These are phyloP conservation scores for Microcebus jonahi DNA, from an alignment of 2,113 vertebrate genomes.

Conservation along the genomic window DNA sequence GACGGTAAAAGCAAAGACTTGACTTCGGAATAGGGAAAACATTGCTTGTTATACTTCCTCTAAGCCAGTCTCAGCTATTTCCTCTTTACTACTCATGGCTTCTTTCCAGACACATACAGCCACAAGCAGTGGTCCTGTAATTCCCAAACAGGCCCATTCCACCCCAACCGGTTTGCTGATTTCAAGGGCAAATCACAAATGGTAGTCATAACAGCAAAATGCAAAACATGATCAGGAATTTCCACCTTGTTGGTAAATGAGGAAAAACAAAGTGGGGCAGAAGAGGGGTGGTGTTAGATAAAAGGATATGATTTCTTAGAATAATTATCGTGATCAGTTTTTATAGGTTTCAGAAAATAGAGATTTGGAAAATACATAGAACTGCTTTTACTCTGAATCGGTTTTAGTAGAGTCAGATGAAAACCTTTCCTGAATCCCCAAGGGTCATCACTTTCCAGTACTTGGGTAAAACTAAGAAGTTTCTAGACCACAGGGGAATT, in stretches of 20 bases:
- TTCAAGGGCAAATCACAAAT: constrained; percentile 15
- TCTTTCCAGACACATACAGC: constrained; percentile 73
- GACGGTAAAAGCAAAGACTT: constrained; percentile 84
- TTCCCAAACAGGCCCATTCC: not conserved
- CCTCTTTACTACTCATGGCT: constrained; percentile 78
- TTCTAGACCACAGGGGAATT: constrained; percentile 2
- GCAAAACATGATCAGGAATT: too few species aligned
- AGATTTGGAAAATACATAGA: constrained; percentile 17
- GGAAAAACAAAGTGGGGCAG: not conserved
- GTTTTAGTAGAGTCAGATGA: not conserved
- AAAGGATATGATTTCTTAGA: not conserved
- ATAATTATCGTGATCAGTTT: not conserved
- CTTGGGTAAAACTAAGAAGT: not conserved
- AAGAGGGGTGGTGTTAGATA: not conserved
- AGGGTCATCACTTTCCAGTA: not conserved
- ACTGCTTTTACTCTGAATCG: not conserved
- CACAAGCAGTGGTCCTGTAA: constrained; percentile 17
- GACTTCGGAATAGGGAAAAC: constrained; percentile 82
- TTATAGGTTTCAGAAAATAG: constrained; percentile 32
- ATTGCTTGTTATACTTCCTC: constrained; percentile 82
- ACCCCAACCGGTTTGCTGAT: not conserved
- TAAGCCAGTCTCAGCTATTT: constrained; percentile 83
- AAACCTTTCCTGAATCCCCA: not conserved
- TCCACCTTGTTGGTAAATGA: not conserved
- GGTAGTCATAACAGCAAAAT: not conserved